Evolutionary conservation across 2,888 invertebrate genomes (phyloP), one percentile per base, ranked within the genome.

Genomic region (Cerceris rybyensis): DNA sequence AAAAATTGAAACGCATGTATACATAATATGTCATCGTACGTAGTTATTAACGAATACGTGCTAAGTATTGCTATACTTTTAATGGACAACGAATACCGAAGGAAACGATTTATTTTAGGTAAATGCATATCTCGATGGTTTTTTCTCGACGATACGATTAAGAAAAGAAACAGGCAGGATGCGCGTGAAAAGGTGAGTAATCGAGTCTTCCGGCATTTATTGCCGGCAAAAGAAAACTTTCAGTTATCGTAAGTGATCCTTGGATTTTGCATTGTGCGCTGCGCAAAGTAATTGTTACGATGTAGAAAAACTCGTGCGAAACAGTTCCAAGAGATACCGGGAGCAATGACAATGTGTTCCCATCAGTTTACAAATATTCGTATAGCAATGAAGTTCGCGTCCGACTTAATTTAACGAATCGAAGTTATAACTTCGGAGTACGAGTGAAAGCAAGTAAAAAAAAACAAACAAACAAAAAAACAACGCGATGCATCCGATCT

Each of bases 51-150:
- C 68, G 46, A 28, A 69, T 75, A 80, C 70, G 71, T 70, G 72
- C 63, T 42, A 72, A 57, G 9, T 68, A 43, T 57, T 63, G 66
- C 76, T 70, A 75, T 78, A 70, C 72, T 82, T 85, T 49, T 80
- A 86, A 86, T 83, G 81, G 87, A 68, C 82, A 88, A 88, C 83
- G 28, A 87, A 81, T 79, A 70, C 81, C 75, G 75, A 75, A 67
- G 72, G 76, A 68, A 74, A 81, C 41, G 55, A 75, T 75, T 76
- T 80, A 46, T 69, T 17, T 46, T 55, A 70, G 46, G 67, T 87
- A 88, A 88, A 88, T 88, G 87, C 88, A 84, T 81, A 78, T 80
- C 43, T 86, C 81, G 68, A 87, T 83, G 78, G 70, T 66, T 50
- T 9, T 74, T 13, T 46, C 11, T 60, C 11, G 28, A 28, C 28